Conservation (phyloP, 2,113 vertebrate genomes). For the Chinchilla lanigera region DNA sequence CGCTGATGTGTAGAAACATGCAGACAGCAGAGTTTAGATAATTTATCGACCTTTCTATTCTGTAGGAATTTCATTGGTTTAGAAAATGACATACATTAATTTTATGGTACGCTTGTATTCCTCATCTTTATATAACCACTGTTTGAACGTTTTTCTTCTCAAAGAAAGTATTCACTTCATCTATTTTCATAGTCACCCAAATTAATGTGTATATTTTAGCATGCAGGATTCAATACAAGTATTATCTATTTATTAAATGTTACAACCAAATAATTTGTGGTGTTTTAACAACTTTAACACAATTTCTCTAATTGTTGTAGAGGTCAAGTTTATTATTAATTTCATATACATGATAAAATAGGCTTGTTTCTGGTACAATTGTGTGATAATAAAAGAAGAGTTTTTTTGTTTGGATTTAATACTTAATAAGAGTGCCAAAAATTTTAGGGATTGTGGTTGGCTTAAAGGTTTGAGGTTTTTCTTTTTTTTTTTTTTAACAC, state of each 20-base stretch:
- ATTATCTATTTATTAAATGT: constrained; percentile 58
- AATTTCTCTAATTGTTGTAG: constrained; percentile 62
- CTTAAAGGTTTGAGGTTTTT: constrained; percentile 77
- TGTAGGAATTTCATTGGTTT: constrained; percentile 33
- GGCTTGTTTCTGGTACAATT: constrained; percentile 77
- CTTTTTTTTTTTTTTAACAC: constrained; percentile 82
- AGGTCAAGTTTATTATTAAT: constrained; percentile 60
- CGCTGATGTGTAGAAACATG: background rate
- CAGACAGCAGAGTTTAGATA: background rate
- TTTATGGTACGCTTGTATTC: constrained; percentile 9
- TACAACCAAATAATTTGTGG: constrained; percentile 65
- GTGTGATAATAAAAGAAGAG: constrained; percentile 82
- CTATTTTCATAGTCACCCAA: background rate
- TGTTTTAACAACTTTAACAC: constrained; percentile 34
- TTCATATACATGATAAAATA: constrained; percentile 68
- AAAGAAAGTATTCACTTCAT: constrained; percentile 11
- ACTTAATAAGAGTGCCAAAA: constrained; percentile 82
- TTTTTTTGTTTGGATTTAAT: constrained; percentile 71
- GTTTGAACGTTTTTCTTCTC: background rate
- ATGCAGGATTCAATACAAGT: constrained; percentile 36
- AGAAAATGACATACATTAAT: constrained; percentile 50
- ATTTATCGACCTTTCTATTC: background rate
- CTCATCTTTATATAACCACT: background rate
- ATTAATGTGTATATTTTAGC: constrained; percentile 67
- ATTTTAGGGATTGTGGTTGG: constrained; percentile 80